Evolutionary conservation across 2,888 invertebrate genomes (phyloP).

Genomic region (Megaustenia siamemsis): DNA sequence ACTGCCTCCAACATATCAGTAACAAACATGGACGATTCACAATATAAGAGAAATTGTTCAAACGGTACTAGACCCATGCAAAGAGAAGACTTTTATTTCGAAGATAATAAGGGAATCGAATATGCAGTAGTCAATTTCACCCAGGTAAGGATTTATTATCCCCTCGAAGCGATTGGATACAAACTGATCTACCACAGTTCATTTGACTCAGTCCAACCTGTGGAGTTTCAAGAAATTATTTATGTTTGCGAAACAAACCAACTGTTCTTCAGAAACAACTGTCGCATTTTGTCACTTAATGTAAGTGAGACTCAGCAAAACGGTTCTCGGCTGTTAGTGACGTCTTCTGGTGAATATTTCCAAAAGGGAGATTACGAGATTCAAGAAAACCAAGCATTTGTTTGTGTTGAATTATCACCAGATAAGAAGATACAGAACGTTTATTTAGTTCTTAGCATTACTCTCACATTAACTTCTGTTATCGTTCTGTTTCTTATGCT

Average conservation of each 20-base stretch:
- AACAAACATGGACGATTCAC: not conserved
- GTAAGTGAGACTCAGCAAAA: slow-evolving; percentile 24
- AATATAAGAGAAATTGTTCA: not conserved
- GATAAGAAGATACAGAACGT: not conserved
- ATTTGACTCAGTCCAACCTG: too few species aligned
- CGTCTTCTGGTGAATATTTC: not conserved
- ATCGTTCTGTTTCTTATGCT: not conserved
- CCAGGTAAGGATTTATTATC: not conserved
- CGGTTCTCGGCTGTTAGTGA: not conserved
- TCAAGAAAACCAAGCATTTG: not conserved
- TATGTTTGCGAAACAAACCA: not conserved
- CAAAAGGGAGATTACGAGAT: not conserved
- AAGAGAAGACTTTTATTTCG: not conserved
- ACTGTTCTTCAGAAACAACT: slow-evolving; percentile 3
- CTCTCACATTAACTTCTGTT: not conserved
- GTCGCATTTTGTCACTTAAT: not conserved
- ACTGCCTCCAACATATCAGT: not conserved
- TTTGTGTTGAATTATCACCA: not conserved
- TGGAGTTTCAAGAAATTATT: not conserved
- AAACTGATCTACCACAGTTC: not conserved
- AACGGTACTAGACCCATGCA: not conserved
- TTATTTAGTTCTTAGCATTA: not conserved
- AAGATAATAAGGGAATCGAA: not conserved
- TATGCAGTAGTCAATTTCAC: not conserved
- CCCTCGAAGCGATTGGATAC: not conserved